A percentile compares a stretch with the other conserved stretches of the same genome.
Conservation (phyloP, 2,113 vertebrate species). For the Catharus bicknelli region DNA sequence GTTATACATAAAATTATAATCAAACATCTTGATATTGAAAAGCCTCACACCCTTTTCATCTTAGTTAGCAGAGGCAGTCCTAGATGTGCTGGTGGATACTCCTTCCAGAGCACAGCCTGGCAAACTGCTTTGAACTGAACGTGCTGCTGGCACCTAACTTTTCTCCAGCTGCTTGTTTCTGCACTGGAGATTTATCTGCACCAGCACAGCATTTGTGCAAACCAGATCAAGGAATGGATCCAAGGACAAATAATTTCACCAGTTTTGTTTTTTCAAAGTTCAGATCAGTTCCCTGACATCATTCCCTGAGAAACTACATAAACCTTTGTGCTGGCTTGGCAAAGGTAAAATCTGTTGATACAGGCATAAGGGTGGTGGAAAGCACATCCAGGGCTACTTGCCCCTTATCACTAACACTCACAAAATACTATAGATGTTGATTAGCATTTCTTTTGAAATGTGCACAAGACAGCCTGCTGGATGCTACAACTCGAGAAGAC, state of each 20-base stretch:
- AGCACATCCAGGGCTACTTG: background rate
- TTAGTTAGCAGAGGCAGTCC: background rate
- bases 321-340: background rate
- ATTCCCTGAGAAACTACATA: background rate
- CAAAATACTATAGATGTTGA: background rate
- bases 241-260: background rate
- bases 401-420: background rate
- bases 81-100: background rate
- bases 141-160: background rate
- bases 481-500: background rate
- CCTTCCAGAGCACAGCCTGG: background rate
- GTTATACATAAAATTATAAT: background rate
- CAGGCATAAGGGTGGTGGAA: background rate
- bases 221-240: background rate
- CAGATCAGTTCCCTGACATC: background rate
- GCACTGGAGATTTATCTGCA: background rate
- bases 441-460: background rate
- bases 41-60: background rate
- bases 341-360: background rate
- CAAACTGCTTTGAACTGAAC: background rate
- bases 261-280: background rate
- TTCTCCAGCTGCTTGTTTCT: background rate
- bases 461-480: background rate
- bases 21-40: background rate
- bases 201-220: background rate